phyloP scores from a whole-genome alignment of 2,888 invertebrate species.

The Drosophila trichaetosa region DNA sequence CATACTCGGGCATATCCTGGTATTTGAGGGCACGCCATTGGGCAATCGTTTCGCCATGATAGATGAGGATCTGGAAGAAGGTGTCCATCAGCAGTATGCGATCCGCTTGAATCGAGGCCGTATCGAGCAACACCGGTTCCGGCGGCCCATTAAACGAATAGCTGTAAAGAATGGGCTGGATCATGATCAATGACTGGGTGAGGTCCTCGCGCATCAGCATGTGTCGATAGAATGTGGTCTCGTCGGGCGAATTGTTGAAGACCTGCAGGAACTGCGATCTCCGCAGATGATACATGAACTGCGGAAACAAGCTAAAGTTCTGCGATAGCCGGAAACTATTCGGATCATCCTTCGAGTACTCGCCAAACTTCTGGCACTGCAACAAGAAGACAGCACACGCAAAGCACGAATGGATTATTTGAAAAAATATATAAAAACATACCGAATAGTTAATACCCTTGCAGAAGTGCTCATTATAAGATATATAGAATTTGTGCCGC shows the following conservation, averaged over 20 bases:
- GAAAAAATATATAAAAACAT: neutral
- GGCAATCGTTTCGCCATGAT: slow-evolving; percentile 99
- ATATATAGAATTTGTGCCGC: neutral
- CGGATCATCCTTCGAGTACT: slow-evolving; percentile 98
- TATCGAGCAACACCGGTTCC: slow-evolving; percentile 98
- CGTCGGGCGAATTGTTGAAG: slow-evolving; percentile 99
- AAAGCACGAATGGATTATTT: neutral
- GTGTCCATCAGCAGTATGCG: slow-evolving; percentile 99
- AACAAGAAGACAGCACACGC: neutral
- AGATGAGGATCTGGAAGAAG: slow-evolving; percentile 99
- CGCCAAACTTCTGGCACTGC: slow-evolving; percentile 99
- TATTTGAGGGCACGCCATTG: slow-evolving; percentile 98
- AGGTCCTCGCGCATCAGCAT: slow-evolving; percentile 99
- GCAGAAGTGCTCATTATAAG: neutral
- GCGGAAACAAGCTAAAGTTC: slow-evolving; percentile 99
- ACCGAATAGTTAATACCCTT: neutral
- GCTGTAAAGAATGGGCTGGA: slow-evolving; percentile 99
- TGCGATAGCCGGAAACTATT: slow-evolving; percentile 97
- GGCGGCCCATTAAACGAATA: slow-evolving; percentile 99
- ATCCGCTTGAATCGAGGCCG: slow-evolving; percentile 98
- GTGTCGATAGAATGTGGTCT: slow-evolving; percentile 99
- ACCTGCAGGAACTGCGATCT: slow-evolving; percentile 99
- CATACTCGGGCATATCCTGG: slow-evolving; percentile 98
- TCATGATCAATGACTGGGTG: slow-evolving; percentile 99
- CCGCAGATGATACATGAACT: slow-evolving; percentile 99